Base-by-base conservation (phyloP, 2,888 invertebrate species). In the Zygogramma bicolorata region DNA sequence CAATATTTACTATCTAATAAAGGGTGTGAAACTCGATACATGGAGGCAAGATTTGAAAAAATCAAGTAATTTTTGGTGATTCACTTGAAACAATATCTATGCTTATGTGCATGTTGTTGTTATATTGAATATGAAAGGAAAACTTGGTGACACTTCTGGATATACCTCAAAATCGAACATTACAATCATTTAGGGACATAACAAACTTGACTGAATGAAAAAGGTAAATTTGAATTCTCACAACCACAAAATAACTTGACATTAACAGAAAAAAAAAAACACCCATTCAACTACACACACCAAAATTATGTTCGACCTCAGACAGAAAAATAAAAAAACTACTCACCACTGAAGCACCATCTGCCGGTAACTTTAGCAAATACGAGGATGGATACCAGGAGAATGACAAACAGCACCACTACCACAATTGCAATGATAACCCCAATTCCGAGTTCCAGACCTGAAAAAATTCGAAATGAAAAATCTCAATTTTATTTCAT, bases 311-410 rank as follows among this genome's bases (percentile, higher is more conserved):
- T 29, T 62, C 18, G 46, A 13, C 65, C 61, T 42, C 68, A 38
- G 79, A 76, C 77, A 73, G 66, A 49, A 72, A 63, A 40, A 61
- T 20, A 42, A 71, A 68, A 76, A 73, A 65, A 65, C 53, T 66
- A 92, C 94, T 93, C 88, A 95, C 95, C 95, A 87, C 93, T 93
- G 87, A 95, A 95, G 88, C 95, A 95, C 95, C 95, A 95, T 86
- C 94, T 90, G 83, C 94, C 94, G 74, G 94, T 94, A 74, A 93
- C 92, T 81, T 94, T 92, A 63, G 95, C 95, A 83, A 93, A 93
- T 74, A 95, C 91, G 62, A 92, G 86, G 77, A 95, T 87, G 82
- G 91, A 90, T 4, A 92, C 86, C 25, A 91, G 88, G 22, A 92
- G 88, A 15, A 95, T 87, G 0, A 95, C 86, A 40, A 93, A 87